phyloP scores from a whole-genome alignment of 2,113 vertebrate genomes.

The Neolamprologus brichardi region DNA sequence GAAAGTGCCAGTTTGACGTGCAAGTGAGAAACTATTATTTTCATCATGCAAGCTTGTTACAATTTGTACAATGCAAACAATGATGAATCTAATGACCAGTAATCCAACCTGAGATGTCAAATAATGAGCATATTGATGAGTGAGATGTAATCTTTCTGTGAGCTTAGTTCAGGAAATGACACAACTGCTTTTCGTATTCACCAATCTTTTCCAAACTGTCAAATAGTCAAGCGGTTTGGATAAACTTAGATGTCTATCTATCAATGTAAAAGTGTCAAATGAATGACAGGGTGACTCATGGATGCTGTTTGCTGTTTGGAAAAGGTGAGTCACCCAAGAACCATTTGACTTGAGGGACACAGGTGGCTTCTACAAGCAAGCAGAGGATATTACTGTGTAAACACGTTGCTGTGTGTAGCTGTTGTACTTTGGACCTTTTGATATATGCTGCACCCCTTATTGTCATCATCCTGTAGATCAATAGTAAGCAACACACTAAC shows the following conservation, averaged over 20 bases:
- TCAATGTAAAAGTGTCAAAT: background rate
- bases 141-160: background rate
- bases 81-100: background rate
- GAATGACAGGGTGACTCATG: background rate
- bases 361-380: background rate
- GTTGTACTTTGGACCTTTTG: conserved; percentile 57
- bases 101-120: background rate
- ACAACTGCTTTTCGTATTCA: background rate
- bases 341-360: conserved; percentile 3
- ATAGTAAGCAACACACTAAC: background rate
- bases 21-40: background rate
- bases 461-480: background rate
- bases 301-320: background rate
- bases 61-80: background rate
- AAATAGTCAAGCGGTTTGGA: background rate
- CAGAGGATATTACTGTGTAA: conserved; percentile 46
- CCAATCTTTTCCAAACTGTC: background rate
- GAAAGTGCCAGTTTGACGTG: background rate
- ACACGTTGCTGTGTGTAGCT: conserved; percentile 41
- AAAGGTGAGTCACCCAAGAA: conserved; percentile 28
- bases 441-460: background rate
- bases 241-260: background rate
- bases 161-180: background rate
- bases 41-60: background rate
- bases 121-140: background rate